Evolutionary conservation across 2,888 invertebrate species (phyloP).

Genomic region (Macrophya alboannulata): DNA sequence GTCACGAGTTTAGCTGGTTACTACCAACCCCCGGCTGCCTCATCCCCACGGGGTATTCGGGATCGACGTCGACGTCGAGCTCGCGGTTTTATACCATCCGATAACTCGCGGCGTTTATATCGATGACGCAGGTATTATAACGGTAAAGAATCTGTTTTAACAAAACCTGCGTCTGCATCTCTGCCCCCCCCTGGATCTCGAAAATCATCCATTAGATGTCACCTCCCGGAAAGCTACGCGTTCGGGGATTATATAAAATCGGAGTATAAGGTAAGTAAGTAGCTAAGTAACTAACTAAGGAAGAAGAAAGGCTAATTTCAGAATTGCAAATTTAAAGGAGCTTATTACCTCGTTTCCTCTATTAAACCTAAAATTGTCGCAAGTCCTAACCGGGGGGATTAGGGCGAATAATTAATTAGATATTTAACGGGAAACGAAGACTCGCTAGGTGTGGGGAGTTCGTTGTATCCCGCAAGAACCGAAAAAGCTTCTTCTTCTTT

Average conservation of each 20-base stretch:
- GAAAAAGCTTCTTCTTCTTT: too few relatives aligned
- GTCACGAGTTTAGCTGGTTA: constrained; percentile 56
- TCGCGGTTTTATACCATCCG: background rate
- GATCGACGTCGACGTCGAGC: background rate
- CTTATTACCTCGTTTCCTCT: constrained; percentile 33
- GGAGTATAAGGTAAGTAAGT: background rate
- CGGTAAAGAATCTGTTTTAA: background rate
- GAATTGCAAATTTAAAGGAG: constrained; percentile 35
- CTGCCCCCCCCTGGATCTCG: too few relatives aligned
- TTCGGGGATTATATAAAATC: background rate
- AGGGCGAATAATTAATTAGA: constrained; percentile 4
- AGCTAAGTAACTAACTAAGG: background rate
- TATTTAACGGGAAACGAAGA: constrained; percentile 6
- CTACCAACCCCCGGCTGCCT: constrained; percentile 35
- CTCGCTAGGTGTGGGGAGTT: background rate
- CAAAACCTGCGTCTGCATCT: background rate
- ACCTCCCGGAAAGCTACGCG: background rate
- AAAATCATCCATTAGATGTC: background rate
- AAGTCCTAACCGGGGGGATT: background rate
- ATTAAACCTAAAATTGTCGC: constrained; percentile 28
- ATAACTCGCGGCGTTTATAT: background rate
- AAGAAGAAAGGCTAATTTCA: constrained; percentile 9
- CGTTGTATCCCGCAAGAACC: background rate
- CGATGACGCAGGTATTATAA: background rate
- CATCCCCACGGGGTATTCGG: background rate